Conservation (phyloP, 2,888 invertebrate species). For the Zelleria hepariella region DNA sequence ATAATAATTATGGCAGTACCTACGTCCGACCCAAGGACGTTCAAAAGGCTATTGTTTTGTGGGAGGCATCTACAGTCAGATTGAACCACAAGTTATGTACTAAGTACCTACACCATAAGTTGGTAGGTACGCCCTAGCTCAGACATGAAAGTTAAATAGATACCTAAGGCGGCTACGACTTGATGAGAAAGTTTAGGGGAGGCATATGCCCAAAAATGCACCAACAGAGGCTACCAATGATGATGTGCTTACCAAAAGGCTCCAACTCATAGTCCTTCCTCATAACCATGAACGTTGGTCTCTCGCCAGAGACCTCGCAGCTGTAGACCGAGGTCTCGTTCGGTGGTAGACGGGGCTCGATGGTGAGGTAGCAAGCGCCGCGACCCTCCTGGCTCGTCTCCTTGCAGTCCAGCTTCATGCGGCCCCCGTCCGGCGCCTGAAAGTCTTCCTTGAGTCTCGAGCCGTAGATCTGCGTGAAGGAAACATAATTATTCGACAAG, state of each 20-base stretch:
- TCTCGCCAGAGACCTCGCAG: slow-evolving; percentile 56
- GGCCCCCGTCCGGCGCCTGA: slow-evolving; percentile 21
- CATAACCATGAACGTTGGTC: slow-evolving; percentile 39
- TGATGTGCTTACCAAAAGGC: slow-evolving; percentile 32
- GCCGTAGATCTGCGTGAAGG: slow-evolving; percentile 25
- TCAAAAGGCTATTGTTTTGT: too few species aligned
- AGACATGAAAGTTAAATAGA: too few species aligned
- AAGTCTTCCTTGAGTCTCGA: slow-evolving; percentile 17
- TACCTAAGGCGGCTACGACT: too few species aligned
- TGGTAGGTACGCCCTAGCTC: too few species aligned
- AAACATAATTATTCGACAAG: not conserved
- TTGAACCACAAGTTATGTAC: too few species aligned
- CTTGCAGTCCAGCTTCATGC: slow-evolving; percentile 31
- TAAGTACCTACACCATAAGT: too few species aligned
- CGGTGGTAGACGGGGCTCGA: slow-evolving; percentile 33
- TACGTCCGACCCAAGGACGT: too few species aligned
- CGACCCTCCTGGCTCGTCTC: slow-evolving; percentile 16
- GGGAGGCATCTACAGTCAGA: too few species aligned
- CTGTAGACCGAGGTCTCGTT: slow-evolving; percentile 24
- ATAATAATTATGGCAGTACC: too few species aligned
- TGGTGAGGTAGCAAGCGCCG: slow-evolving; percentile 32
- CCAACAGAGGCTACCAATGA: not conserved
- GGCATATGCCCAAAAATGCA: too few species aligned
- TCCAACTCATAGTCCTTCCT: slow-evolving; percentile 29
- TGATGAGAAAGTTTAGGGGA: too few species aligned